Evolutionary conservation across 2,113 vertebrate genomes (phyloP).

Genomic region (Poeciliopsis occidentalis): DNA sequence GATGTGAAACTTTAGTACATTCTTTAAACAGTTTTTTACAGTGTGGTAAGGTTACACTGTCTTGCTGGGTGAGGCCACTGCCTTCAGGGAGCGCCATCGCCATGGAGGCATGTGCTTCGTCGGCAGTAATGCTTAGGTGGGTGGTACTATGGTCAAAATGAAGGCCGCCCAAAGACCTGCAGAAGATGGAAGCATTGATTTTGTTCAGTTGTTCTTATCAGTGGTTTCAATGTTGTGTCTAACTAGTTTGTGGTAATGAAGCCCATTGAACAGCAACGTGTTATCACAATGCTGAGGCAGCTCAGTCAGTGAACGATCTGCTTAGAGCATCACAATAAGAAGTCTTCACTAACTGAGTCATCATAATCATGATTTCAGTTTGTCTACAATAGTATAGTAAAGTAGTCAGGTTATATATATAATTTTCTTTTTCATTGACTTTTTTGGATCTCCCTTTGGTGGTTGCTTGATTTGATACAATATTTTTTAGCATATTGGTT

Average conservation of each 20-base stretch:
- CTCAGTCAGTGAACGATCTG: background rate
- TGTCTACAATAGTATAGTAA: no score
- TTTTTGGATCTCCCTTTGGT: no score
- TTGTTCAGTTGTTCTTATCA: background rate
- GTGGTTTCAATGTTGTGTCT: no score
- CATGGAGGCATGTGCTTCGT: constrained; percentile 4
- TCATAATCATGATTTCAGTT: no score
- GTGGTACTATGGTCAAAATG: background rate
- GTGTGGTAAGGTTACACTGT: background rate
- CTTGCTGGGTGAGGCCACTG: constrained; percentile 1
- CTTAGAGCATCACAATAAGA: background rate
- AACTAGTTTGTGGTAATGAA: no score
- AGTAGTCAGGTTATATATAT: no score
- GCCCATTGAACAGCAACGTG: no score
- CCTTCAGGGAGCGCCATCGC: background rate
- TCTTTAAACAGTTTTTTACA: background rate
- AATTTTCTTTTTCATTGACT: no score
- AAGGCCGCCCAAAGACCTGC: background rate
- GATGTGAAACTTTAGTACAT: background rate
- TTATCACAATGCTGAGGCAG: background rate
- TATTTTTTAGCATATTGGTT: no score
- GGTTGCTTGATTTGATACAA: no score
- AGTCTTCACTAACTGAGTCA: no score
- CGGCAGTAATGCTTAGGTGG: constrained; percentile 2
- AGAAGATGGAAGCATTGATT: background rate